Percentiles rank a stretch among this genome's conserved stretches.
Evolutionary conservation across 2,113 vertebrate genomes (phyloP).

Genomic region (Elaphurus davidianus): DNA sequence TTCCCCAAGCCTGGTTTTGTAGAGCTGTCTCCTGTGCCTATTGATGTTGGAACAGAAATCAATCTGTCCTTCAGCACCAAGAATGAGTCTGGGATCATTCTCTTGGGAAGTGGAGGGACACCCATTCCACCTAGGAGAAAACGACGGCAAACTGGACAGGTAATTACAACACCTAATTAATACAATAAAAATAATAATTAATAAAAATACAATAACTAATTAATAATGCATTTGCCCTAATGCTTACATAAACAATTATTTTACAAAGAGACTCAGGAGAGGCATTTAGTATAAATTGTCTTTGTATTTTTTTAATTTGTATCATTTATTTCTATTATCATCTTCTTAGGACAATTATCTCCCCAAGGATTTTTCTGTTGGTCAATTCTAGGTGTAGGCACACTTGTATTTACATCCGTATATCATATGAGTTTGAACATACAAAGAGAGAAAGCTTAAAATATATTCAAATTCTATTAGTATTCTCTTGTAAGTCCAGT

Average conservation of each 20-base stretch:
- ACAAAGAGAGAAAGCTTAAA: not conserved
- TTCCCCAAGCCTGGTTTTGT: constrained; percentile 93
- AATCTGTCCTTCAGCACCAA: constrained; percentile 96
- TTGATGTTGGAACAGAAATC: constrained; percentile 91
- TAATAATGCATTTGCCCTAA: not conserved
- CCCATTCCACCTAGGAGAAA: constrained; percentile 84
- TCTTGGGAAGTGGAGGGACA: constrained; percentile 87
- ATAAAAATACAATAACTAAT: not conserved
- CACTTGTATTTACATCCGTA: not conserved
- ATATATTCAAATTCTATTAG: not conserved
- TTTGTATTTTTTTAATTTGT: not conserved
- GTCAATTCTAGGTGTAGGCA: not conserved
- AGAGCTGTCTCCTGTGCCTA: constrained; percentile 87
- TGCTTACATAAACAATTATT: not conserved
- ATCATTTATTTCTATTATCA: not conserved
- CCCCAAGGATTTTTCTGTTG: not conserved
- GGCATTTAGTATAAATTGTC: not conserved
- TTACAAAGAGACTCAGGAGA: not conserved
- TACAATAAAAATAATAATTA: not conserved
- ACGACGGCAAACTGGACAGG: constrained; percentile 88
- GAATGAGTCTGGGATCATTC: constrained; percentile 91
- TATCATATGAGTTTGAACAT: not conserved
- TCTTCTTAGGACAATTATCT: not conserved
- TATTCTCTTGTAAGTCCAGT: not conserved
- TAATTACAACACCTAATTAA: not conserved